Evolutionary conservation across 2,113 vertebrate genomes (phyloP).

Genomic region (Pseudopipra pipra): DNA sequence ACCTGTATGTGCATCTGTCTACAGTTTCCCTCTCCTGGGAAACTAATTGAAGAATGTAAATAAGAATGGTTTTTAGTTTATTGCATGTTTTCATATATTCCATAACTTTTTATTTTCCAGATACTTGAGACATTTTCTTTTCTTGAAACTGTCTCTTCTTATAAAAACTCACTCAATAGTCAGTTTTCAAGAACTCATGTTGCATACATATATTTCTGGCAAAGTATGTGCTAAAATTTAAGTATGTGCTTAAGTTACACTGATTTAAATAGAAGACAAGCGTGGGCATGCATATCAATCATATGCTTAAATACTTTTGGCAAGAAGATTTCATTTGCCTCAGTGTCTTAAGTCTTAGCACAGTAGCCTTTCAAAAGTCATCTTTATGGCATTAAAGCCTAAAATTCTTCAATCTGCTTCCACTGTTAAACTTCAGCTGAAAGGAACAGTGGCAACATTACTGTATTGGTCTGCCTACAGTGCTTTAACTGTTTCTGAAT

Average conservation of each 20-base stretch:
- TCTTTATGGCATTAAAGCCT: neutral
- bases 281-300: neutral
- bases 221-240: neutral
- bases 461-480: neutral
- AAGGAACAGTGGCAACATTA: neutral
- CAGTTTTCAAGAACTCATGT: neutral
- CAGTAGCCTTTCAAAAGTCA: neutral
- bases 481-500: neutral
- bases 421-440: neutral
- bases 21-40: neutral
- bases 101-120: neutral
- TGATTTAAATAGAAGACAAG: neutral
- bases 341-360: neutral
- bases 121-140: neutral
- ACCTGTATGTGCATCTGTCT: constrained; percentile 2
- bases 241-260: neutral
- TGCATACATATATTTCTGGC: neutral
- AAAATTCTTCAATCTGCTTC: neutral
- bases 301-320: neutral
- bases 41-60: constrained; percentile 8
- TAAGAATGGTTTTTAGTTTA: neutral
- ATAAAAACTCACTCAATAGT: neutral
- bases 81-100: neutral
- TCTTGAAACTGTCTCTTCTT: neutral
- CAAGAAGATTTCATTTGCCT: neutral